Conservation (phyloP, 2,888 invertebrate species). For the Kryphioiulus occultus region DNA sequence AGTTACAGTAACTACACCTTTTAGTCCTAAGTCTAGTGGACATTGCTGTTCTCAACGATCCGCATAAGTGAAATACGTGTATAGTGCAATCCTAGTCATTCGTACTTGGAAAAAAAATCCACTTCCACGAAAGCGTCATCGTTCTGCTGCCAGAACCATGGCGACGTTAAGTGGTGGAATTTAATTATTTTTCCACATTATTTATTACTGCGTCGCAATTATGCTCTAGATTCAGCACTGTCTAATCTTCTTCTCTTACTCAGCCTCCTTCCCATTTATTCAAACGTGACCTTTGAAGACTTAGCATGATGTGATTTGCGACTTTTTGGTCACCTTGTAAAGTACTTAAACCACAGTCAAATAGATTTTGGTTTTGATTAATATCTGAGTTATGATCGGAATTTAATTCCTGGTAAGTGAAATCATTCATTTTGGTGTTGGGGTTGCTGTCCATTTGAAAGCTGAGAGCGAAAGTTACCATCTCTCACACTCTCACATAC, state of each 20-base stretch:
- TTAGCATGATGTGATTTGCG: not conserved
- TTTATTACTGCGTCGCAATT: constrained; percentile 7
- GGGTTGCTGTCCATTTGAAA: too few species aligned
- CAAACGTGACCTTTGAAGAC: not conserved
- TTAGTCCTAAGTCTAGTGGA: not conserved
- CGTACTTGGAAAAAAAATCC: too few species aligned
- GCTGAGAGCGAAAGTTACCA: too few species aligned
- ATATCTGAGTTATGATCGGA: too few species aligned
- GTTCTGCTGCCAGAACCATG: not conserved
- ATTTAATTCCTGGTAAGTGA: too few species aligned
- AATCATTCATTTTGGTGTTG: too few species aligned
- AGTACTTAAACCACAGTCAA: not conserved
- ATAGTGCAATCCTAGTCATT: too few species aligned
- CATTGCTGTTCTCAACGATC: too few species aligned
- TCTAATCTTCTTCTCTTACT: not conserved
- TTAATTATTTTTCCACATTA: not conserved
- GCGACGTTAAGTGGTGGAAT: not conserved
- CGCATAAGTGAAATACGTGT: too few species aligned
- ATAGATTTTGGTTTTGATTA: too few species aligned
- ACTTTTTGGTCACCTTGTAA: not conserved
- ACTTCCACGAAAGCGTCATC: too few species aligned
- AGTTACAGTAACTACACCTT: constrained; percentile 9
- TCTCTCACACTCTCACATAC: too few species aligned
- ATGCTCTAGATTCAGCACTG: not conserved
- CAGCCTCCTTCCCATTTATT: not conserved